Conservation (phyloP, 2,888 invertebrate genomes). For the Nemoura dubitans region DNA sequence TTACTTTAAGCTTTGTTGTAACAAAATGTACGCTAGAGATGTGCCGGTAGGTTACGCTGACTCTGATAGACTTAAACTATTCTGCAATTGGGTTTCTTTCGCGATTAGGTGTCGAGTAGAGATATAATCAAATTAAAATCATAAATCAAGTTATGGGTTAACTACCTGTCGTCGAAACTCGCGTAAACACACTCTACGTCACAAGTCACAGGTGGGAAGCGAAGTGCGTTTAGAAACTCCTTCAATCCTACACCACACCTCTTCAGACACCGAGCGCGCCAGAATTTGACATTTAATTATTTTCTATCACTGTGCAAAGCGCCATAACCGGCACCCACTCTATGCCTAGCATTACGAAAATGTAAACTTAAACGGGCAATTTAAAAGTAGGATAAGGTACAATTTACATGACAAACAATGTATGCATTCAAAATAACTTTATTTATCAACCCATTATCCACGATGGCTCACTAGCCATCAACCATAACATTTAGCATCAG, state of each 20-base stretch:
- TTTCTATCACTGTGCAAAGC: background rate
- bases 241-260: background rate
- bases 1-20: background rate
- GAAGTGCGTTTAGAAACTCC: conserved; percentile 25
- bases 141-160: background rate
- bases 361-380: background rate
- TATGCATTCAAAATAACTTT: conserved; percentile 49
- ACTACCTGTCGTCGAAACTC: background rate
- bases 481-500: conserved; percentile 43
- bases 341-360: background rate
- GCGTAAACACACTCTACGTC: conserved; percentile 21
- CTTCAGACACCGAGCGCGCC: background rate
- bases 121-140: background rate
- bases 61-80: background rate
- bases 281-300: background rate
- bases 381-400: background rate
- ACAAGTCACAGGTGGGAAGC: conserved; percentile 32
- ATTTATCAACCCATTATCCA: conserved; percentile 48
- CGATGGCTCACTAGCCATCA: conserved; percentile 44
- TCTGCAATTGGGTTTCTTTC: background rate
- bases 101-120: background rate
- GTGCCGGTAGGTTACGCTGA: background rate
- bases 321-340: background rate
- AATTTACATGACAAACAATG: background rate
- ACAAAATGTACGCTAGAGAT: background rate